Evolutionary conservation across 2,113 vertebrate genomes (phyloP).

Genomic region (Bos taurus): ARS-UCD2.0 NC_037330.1:73847501-73848000

Average conservation of each 20-base stretch:
- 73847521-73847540: slow-evolving; percentile 73
- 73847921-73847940: slow-evolving; percentile 63
- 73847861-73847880: slow-evolving; percentile 62
- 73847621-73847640: slow-evolving; percentile 70
- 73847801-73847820: slow-evolving; percentile 74
- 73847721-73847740: slow-evolving; percentile 69
- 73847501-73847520: slow-evolving; percentile 84
- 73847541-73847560: slow-evolving; percentile 80
- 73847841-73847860: slow-evolving; percentile 72
- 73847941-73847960: slow-evolving; percentile 75
- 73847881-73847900: slow-evolving; percentile 72
- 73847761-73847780: slow-evolving; percentile 75
- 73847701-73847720: slow-evolving; percentile 71
- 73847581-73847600: slow-evolving; percentile 45
- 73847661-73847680: slow-evolving; percentile 63
- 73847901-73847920: slow-evolving; percentile 55
- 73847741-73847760: slow-evolving; percentile 68
- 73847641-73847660: slow-evolving; percentile 55
- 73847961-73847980: slow-evolving; percentile 57
- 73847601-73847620: slow-evolving; percentile 60
- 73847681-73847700: slow-evolving; percentile 72
- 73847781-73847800: slow-evolving; percentile 73
- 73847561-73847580: slow-evolving; percentile 57
- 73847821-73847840: slow-evolving; percentile 77
- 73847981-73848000: slow-evolving; percentile 70